Percentiles rank a stretch among this genome's conserved stretches.
Conservation (phyloP, 2,888 invertebrate species). For the Achlya flavicornis region DNA sequence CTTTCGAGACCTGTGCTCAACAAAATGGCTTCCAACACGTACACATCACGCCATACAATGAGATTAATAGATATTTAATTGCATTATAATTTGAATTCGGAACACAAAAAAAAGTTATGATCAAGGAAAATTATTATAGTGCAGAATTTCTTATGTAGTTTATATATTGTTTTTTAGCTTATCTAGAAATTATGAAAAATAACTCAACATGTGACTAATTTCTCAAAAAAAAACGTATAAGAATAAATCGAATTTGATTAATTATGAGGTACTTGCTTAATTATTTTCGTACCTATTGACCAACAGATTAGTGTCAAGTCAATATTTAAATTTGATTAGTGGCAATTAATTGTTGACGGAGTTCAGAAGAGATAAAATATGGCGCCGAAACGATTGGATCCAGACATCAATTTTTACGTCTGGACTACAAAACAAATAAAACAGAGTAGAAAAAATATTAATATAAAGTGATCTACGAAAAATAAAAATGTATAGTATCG, state of each 20-base stretch:
- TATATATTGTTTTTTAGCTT: conserved; percentile 15
- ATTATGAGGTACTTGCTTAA: background rate
- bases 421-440: background rate
- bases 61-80: conserved; percentile 63
- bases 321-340: background rate
- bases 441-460: no score
- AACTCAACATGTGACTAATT: background rate
- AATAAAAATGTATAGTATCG: no score
- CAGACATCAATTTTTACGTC: background rate
- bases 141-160: conserved; percentile 11
- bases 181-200: background rate
- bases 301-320: conserved; percentile 2
- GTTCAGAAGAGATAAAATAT: conserved; percentile 2
- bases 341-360: background rate
- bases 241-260: background rate
- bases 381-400: background rate
- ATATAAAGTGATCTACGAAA: no score
- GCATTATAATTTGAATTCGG: conserved; percentile 53
- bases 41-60: conserved; percentile 32
- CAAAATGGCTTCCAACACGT: conserved; percentile 25
- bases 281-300: background rate
- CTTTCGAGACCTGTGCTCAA: conserved; percentile 1
- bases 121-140: conserved; percentile 53
- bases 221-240: background rate
- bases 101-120: conserved; percentile 35